Base-by-base conservation (phyloP, 2,113 vertebrate species). In the Buteo buteo region DNA sequence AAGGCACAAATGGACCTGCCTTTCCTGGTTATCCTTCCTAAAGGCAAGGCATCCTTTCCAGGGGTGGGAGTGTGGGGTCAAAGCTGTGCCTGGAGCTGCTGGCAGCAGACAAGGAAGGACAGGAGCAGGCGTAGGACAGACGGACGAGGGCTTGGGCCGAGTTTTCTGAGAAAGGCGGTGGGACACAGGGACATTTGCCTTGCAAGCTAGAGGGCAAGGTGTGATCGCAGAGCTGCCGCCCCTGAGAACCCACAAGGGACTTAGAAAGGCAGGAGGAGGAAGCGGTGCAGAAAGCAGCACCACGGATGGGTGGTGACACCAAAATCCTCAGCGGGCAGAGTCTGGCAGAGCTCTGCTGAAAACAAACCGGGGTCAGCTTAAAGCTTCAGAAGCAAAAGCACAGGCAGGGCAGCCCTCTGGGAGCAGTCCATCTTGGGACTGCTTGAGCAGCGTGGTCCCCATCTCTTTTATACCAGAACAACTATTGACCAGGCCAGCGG, bases 401-500 rank as follows among this genome's bases (percentile, higher is more conserved):
- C 5, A 4, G 42, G 83, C 52, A 58, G 79, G 64, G n/a, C 42
- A 26, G 40, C 32, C 9, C 38, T 7, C 38, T 11, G 57, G 45
- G 67, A 64, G 58, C 29, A 17, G 50, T 13, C 18, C 32, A 16
- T 13, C 40, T 10, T 3, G 10, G 69, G 70, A 7, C 14, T 1
- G 26, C 58, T 20, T 8, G 16, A 26, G 28, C 45, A 47, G 29
- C 6, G 1, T 1, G 9, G 40, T 3, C 25, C 8, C 2, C 2
- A 0, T 1, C 4, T 14, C 19, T 29, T 28, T 10, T 5, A 10
- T 3, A 29, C 10, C 3, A 1, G 22, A 26, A 13, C 25, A 20
- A 25, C 8, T 7, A 20, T 0, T 1, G 44, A 17, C 24, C 3
- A 1, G 13, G 40, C 11, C 34, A 7, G 47, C 0, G 3, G 40